Evolutionary conservation across 2,888 invertebrate species (phyloP).

Genomic region (Tyria jacobaeae): DNA sequence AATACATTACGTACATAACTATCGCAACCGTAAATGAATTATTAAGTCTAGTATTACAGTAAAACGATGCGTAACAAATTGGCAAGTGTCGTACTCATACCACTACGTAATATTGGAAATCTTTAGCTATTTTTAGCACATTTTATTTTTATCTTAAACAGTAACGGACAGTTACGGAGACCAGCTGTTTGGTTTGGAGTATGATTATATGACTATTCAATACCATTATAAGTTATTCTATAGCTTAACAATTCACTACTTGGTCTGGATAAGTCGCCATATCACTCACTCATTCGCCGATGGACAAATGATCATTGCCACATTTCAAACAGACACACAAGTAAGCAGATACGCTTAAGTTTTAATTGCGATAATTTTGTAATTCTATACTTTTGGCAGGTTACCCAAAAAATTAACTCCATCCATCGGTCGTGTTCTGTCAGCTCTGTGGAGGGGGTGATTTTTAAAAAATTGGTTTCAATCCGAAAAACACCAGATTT

Average conservation of each 20-base stretch:
- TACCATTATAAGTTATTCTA: not conserved
- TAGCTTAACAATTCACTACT: not conserved
- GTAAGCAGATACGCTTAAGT: too few species aligned
- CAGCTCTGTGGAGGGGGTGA: too few species aligned
- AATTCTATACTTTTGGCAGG: not conserved
- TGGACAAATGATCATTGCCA: not conserved
- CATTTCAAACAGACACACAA: not conserved
- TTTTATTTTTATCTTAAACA: constrained; percentile 12
- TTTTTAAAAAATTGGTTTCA: too few species aligned
- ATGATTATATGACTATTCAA: not conserved
- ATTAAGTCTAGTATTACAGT: constrained; percentile 5
- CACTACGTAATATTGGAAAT: constrained; percentile 38
- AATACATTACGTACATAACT: not conserved
- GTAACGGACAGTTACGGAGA: constrained; percentile 2
- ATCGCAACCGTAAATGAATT: not conserved
- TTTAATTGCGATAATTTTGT: too few species aligned
- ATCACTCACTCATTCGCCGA: not conserved
- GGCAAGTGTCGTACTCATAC: constrained; percentile 38
- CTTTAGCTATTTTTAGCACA: constrained; percentile 37
- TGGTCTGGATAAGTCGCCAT: not conserved
- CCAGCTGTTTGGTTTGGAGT: not conserved
- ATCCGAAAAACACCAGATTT: too few species aligned
- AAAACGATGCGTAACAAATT: constrained; percentile 40
- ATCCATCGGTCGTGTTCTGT: too few species aligned
- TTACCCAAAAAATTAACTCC: not conserved